Percentiles rank a stretch among this genome's conserved stretches.
phyloP scores from a whole-genome alignment of 2,888 invertebrate species.

The Caenorhabditis sp. region DNA sequence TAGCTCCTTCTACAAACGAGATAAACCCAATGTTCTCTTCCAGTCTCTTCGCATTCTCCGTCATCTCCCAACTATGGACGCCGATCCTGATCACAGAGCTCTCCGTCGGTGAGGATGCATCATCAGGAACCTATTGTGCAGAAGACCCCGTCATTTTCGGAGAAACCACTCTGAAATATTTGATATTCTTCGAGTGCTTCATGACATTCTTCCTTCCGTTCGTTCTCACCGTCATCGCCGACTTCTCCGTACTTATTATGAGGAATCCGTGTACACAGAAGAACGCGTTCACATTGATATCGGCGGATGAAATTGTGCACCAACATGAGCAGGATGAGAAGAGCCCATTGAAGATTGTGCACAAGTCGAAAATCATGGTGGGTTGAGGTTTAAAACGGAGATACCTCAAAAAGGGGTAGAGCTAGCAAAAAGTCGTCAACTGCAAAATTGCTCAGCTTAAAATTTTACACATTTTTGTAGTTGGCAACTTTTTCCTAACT shows the following conservation, averaged over 20 bases:
- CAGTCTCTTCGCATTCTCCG: conserved; percentile 65
- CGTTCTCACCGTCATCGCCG: conserved; percentile 69
- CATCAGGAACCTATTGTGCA: conserved; percentile 67
- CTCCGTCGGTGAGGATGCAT: conserved; percentile 52
- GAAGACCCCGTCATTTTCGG: conserved; percentile 62
- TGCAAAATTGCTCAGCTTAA: neutral
- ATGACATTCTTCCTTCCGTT: conserved; percentile 73
- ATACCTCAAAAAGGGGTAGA: neutral
- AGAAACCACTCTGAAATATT: conserved; percentile 57
- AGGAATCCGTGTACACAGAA: conserved; percentile 45
- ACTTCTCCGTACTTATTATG: conserved; percentile 70
- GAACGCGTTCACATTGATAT: conserved; percentile 50
- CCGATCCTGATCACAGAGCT: conserved; percentile 70
- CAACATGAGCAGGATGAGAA: conserved; percentile 48
- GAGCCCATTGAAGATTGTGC: conserved; percentile 60
- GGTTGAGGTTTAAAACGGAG: neutral
- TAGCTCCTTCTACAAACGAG: neutral
- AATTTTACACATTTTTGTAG: conserved; percentile 16
- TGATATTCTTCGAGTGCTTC: conserved; percentile 71
- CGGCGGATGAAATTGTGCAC: conserved; percentile 52
- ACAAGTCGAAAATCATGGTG: conserved; percentile 61
- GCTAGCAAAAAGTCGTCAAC: neutral
- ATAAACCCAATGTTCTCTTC: conserved; percentile 3
- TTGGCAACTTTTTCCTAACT: neutral
- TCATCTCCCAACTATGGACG: conserved; percentile 72